Base-by-base conservation (phyloP, 2,888 invertebrate species). In the Cryptocephalus moraei region DNA sequence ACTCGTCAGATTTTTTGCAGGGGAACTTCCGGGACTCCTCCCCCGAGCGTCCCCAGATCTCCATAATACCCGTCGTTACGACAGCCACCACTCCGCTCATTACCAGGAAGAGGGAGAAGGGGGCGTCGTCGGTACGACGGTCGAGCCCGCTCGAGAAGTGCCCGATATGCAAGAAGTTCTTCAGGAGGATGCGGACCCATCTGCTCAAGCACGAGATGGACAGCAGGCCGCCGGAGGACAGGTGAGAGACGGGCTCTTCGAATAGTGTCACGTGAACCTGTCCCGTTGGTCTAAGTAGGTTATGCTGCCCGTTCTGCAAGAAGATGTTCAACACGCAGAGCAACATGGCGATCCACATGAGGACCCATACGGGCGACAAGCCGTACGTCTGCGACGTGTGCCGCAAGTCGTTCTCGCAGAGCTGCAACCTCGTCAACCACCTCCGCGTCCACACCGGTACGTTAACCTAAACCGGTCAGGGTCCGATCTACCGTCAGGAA, bases 171-270 rank as follows among this genome's bases (percentile, higher is more conserved):
- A 70, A 69, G 57, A 68, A 70, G 50, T 65, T 51, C 49, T 71
- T 68, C 63, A 68, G 57, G 58, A 64, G 54, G 64, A 74, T 64
- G 73, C 73, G 61, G 65, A 75, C 63, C 48, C 70, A 75, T 54
- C 67, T 75, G 8, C 54, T 65, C 32, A 72, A 70, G 56, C 71
- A 72, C 49, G 63, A 64, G 47, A 59, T 64, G 44, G 49, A 59
- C 6, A 60, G 55, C 44, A 53, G 59, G 31, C 56, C 60, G 33
- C 58, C 62, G 3, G 36, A 36, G 8, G 58, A 58, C 44, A 58
- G 60, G 8, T 53, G 22, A 22, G 22, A n/a, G 22, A 4, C 22
- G 22, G 22, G 3, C 3, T 6, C 22, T 2, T 22, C 22, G 22
- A 22, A 22, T 6, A 6, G 3, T 4, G 3, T 6, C 22, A 22